phyloP scores from a whole-genome alignment of 2,797 vertebrate species.

The Malacoctenus gilli region DNA sequence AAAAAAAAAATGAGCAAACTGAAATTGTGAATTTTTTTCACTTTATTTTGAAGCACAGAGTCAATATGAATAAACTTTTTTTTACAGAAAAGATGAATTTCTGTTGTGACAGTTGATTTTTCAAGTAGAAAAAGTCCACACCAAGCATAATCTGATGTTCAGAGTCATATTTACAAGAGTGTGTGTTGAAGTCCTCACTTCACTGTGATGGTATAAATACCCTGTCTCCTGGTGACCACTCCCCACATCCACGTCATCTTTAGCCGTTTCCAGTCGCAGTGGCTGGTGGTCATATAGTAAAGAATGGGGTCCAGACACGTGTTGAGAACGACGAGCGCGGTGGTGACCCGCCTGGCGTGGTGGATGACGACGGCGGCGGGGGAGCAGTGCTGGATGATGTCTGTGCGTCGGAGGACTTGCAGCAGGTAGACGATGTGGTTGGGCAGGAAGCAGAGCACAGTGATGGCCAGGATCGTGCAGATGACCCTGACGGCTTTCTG shows the following conservation, averaged over 20 bases:
- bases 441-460: conserved; percentile 85
- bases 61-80: conserved; percentile 52
- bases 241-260: conserved; percentile 41
- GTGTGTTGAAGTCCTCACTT: neutral
- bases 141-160: too few relatives aligned
- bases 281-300: conserved; percentile 80
- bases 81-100: conserved; percentile 38
- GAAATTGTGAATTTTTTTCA: conserved; percentile 28
- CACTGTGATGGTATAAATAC: conserved; percentile 73
- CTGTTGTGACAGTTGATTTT: too few relatives aligned
- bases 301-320: conserved; percentile 86
- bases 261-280: conserved; percentile 64
- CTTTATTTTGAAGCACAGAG: conserved; percentile 49
- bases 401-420: conserved; percentile 71
- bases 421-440: conserved; percentile 83
- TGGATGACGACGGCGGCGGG: conserved; percentile 45
- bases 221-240: conserved; percentile 28
- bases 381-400: conserved; percentile 43
- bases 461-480: conserved; percentile 80
- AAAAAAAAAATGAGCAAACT: too few relatives aligned
- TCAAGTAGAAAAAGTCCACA: too few relatives aligned
- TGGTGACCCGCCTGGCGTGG: conserved; percentile 74
- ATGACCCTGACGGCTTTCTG: conserved; percentile 74
- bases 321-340: conserved; percentile 83
- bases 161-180: conserved; percentile 6